A percentile compares a stretch with the other conserved stretches of the same genome.
phyloP scores from a whole-genome alignment of 2,113 vertebrate species.

The Sisor rabdophorus region DNA sequence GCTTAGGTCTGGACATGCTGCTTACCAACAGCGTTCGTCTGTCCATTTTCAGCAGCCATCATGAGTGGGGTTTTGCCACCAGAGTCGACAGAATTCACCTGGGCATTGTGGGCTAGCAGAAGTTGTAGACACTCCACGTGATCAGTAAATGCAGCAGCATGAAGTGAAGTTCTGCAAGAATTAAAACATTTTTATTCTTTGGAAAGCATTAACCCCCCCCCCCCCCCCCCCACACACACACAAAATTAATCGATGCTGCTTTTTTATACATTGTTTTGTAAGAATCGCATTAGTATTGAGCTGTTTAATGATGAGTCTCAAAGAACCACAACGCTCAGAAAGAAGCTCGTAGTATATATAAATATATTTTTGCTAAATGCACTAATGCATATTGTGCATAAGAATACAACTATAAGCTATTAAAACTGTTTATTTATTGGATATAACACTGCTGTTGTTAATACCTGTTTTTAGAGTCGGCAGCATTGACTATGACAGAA shows the following conservation, averaged over 20 bases:
- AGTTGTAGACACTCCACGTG: constrained; percentile 97
- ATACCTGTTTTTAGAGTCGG: constrained; percentile 92
- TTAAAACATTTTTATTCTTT: background rate
- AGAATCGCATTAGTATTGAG: no score
- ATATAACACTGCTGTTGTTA: background rate
- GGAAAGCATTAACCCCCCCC: no score
- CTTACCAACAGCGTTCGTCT: constrained; percentile 94
- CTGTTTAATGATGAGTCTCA: no score
- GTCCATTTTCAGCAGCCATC: constrained; percentile 97
- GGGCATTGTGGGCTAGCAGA: constrained; percentile 91
- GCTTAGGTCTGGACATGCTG: background rate
- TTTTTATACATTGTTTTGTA: no score
- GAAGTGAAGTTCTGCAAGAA: constrained; percentile 81
- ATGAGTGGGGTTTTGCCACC: constrained; percentile 92
- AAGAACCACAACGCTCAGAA: no score
- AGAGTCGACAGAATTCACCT: constrained; percentile 84
- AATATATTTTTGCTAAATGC: no score
- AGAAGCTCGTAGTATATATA: no score
- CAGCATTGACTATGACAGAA: constrained; percentile 83
- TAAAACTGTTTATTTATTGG: no score
- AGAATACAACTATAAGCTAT: background rate
- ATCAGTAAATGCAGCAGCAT: constrained; percentile 97
- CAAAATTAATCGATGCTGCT: no score
- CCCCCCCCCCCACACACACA: no score
- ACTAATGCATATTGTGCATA: background rate